Percentiles rank a stretch among this genome's conserved stretches.
phyloP scores from a whole-genome alignment of 2,797 vertebrate species.

The Urocyon cinereoargenteus region DNA sequence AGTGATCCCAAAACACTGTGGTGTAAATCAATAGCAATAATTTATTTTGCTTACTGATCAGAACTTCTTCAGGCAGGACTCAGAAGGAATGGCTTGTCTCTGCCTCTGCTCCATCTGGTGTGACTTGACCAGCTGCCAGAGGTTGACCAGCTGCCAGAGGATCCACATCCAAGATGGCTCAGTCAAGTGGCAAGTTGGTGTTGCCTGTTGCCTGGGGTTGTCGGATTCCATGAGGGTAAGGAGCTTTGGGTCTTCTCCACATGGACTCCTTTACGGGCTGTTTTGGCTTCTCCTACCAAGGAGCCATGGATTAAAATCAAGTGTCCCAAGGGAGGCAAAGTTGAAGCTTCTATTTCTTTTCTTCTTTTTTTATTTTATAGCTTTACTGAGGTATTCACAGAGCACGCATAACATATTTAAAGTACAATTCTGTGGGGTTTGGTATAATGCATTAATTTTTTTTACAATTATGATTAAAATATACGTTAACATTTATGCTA shows the following conservation, averaged over 20 bases:
- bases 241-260: neutral
- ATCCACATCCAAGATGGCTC: neutral
- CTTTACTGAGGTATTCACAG: neutral
- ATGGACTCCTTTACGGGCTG: neutral
- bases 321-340: neutral
- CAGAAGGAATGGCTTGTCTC: neutral
- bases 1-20: neutral
- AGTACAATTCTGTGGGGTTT: neutral
- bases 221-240: neutral
- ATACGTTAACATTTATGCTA: no score
- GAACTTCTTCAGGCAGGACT: neutral
- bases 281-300: neutral
- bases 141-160: neutral
- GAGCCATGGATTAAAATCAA: neutral
- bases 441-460: neutral
- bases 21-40: neutral
- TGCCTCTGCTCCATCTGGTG: neutral
- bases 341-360: neutral
- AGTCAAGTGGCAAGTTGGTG: neutral
- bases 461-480: neutral
- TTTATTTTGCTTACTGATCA: neutral
- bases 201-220: neutral
- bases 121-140: neutral
- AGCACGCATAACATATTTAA: neutral
- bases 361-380: neutral